These are phyloP conservation scores for Perodicticus potto DNA, from an alignment of 2,797 vertebrate genomes.

Conservation along the genomic window DNA sequence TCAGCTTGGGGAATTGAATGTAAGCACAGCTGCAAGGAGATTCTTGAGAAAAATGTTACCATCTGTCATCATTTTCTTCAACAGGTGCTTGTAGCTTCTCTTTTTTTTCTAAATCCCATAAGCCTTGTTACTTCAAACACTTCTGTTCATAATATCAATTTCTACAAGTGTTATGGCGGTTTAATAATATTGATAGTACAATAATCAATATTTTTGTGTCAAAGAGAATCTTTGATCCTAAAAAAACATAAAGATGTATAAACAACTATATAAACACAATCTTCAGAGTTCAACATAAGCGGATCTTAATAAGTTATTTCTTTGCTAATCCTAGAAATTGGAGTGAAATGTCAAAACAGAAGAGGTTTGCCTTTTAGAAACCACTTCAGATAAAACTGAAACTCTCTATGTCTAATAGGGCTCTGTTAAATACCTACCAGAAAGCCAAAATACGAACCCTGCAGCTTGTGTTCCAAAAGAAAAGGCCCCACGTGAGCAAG, in stretches of 20 bases:
- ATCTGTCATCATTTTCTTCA: slow-evolving; percentile 83
- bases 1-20: slow-evolving; percentile 60
- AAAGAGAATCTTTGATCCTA: slow-evolving; percentile 69
- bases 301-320: slow-evolving; percentile 24
- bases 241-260: slow-evolving; percentile 31
- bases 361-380: neutral
- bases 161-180: slow-evolving; percentile 34
- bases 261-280: neutral
- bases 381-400: neutral
- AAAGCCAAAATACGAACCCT: neutral
- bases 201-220: slow-evolving; percentile 59
- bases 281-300: slow-evolving; percentile 23
- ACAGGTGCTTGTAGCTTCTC: slow-evolving; percentile 86
- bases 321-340: slow-evolving; percentile 46
- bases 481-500: neutral
- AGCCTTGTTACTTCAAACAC: slow-evolving; percentile 72
- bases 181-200: slow-evolving; percentile 41
- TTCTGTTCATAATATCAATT: slow-evolving; percentile 73
- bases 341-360: slow-evolving; percentile 28
- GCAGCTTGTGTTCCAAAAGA: neutral
- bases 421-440: neutral
- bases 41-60: slow-evolving; percentile 77
- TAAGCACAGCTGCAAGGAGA: slow-evolving; percentile 86
- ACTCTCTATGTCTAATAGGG: neutral
- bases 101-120: slow-evolving; percentile 61